Conservation (phyloP, 2,113 vertebrate genomes). For the Tautogolabrus adspersus region DNA sequence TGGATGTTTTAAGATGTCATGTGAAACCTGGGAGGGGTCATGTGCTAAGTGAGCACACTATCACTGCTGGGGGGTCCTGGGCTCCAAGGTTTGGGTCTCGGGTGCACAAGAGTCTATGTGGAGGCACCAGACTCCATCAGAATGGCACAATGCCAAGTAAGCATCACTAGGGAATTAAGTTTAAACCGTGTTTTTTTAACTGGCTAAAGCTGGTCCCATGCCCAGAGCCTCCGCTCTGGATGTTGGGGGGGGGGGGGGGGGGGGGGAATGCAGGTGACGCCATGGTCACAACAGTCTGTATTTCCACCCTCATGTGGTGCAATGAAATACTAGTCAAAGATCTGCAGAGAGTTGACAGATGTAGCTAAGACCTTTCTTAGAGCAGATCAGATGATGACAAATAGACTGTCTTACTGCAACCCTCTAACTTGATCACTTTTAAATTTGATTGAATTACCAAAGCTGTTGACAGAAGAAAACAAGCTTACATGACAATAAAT, state of each 20-base stretch:
- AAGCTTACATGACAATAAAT: not conserved
- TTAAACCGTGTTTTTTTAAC: constrained; percentile 45
- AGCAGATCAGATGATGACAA: constrained; percentile 52
- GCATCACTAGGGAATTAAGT: constrained; percentile 54
- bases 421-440: constrained; percentile 28
- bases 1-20: constrained; percentile 79
- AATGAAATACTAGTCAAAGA: constrained; percentile 59
- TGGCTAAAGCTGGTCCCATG: constrained; percentile 46
- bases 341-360: constrained; percentile 60
- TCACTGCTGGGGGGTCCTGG: constrained; percentile 49
- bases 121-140: constrained; percentile 54
- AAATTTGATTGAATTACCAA: constrained; percentile 6
- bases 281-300: constrained; percentile 49
- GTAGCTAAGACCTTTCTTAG: constrained; percentile 49
- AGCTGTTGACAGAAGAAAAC: constrained; percentile 8
- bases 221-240: constrained; percentile 26
- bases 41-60: constrained; percentile 68
- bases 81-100: constrained; percentile 53
- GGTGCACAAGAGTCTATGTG: constrained; percentile 35
- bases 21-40: constrained; percentile 80
- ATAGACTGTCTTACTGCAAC: constrained; percentile 27
- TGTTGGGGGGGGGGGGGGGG: not conserved
- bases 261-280: constrained; percentile 48
- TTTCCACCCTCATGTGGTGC: constrained; percentile 48
- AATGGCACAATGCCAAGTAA: constrained; percentile 58